A percentile compares a stretch with the other conserved stretches of the same genome.
These are phyloP conservation scores for Hypocryptadius cinnamomeus DNA, from an alignment of 2,113 vertebrate species.

Conservation along the genomic window DNA sequence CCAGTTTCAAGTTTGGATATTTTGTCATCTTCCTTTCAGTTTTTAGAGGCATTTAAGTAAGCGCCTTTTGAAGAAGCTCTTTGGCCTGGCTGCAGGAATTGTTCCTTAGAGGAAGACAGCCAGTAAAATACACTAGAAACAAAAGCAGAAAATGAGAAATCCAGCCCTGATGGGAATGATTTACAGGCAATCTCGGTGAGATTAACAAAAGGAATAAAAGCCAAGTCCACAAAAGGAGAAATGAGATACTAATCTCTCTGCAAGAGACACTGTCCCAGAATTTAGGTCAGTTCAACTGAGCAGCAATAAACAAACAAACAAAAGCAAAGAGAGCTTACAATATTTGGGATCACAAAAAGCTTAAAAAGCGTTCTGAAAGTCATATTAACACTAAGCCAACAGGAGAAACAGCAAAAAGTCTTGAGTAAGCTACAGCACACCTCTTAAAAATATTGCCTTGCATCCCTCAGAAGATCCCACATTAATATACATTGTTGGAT, in stretches of 20 bases:
- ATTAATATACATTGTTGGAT: not conserved
- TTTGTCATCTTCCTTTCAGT: not conserved
- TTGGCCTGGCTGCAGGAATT: not conserved
- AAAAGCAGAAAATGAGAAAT: slow-evolving; percentile 34
- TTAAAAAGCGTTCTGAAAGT: not conserved
- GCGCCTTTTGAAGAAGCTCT: not conserved
- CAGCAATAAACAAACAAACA: slow-evolving; percentile 24
- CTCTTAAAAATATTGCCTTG: not conserved
- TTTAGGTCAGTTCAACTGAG: not conserved
- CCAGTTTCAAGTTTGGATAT: not conserved
- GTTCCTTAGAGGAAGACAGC: not conserved
- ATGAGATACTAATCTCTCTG: slow-evolving; percentile 6
- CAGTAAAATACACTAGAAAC: slow-evolving; percentile 5
- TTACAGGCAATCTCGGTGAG: not conserved
- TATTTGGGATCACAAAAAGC: not conserved
- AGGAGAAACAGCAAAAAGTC: not conserved
- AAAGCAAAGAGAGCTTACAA: not conserved
- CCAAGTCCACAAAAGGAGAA: slow-evolving; percentile 17
- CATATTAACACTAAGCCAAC: not conserved
- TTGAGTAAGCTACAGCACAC: not conserved
- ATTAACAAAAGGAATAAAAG: not conserved
- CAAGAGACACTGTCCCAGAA: not conserved
- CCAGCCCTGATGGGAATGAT: not conserved
- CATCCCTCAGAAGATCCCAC: rapidly evolving
- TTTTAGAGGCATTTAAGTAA: not conserved